Percentiles rank a stretch among this genome's conserved stretches.
Conservation (phyloP, 1,140 invertebrate species). For the Copidosoma floridanum region DNA sequence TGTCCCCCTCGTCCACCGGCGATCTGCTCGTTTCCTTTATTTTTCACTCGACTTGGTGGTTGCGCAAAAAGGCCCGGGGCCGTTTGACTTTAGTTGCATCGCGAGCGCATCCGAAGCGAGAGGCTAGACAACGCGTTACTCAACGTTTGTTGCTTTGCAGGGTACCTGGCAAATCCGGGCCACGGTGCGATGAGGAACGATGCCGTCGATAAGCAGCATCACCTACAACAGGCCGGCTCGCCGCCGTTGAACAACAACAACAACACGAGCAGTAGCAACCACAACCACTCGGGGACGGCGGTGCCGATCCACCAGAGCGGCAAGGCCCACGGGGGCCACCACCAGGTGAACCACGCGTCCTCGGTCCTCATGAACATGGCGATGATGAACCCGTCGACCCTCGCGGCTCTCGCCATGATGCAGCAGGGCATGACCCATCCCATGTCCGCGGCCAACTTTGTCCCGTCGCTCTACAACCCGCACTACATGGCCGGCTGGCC, state of each 20-base stretch:
- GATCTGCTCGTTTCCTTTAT: no score
- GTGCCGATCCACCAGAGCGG: conserved; percentile 45
- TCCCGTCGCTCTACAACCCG: conserved; percentile 55
- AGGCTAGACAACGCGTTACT: no score
- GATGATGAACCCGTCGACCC: not conserved
- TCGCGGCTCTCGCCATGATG: not conserved
- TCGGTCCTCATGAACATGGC: not conserved
- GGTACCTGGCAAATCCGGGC: conserved; percentile 38
- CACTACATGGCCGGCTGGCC: conserved; percentile 57
- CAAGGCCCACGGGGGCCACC: no score
- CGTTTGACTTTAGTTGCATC: no score
- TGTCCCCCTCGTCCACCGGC: no score
- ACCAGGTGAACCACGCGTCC: conserved; percentile 34
- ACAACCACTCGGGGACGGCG: not conserved
- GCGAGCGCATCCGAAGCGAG: no score
- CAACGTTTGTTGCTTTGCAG: no score
- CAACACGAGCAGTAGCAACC: not conserved
- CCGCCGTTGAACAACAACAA: conserved; percentile 47
- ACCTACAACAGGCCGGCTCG: conserved; percentile 39
- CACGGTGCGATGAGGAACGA: conserved; percentile 51
- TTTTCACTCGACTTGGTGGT: no score
- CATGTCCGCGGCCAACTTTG: conserved; percentile 41
- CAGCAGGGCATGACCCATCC: conserved; percentile 36
- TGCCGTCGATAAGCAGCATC: conserved; percentile 32
- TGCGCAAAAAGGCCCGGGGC: no score